Evolutionary conservation across 2,797 vertebrate species (phyloP).

Genomic region (Sylvilagus floridanus): DNA sequence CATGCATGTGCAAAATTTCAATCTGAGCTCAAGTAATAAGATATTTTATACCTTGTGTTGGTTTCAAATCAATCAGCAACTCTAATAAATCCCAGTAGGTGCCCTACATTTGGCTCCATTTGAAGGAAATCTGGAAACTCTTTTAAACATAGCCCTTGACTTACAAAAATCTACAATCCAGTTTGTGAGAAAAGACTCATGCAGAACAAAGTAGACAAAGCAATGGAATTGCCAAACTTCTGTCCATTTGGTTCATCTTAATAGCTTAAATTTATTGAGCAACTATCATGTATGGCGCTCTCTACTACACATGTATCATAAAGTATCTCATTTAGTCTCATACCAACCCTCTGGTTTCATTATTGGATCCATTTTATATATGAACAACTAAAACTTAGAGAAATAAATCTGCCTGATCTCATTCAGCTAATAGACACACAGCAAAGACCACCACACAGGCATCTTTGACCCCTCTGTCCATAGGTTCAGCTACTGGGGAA

Average conservation of each 20-base stretch:
- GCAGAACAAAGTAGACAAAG: not conserved
- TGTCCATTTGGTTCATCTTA: not conserved
- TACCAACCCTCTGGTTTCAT: not conserved
- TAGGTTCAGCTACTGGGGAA: not conserved
- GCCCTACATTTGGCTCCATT: not conserved
- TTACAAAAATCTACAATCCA: not conserved
- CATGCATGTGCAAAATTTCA: not conserved
- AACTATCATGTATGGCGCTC: not conserved
- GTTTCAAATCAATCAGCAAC: conserved; percentile 28
- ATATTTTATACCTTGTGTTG: not conserved
- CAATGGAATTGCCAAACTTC: not conserved
- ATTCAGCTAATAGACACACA: conserved; percentile 11
- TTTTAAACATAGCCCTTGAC: conserved; percentile 15
- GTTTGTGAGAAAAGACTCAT: not conserved
- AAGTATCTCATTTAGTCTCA: not conserved
- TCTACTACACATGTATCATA: not conserved
- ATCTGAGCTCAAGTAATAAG: not conserved
- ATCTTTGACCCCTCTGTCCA: not conserved
- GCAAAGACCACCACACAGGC: not conserved
- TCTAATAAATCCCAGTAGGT: not conserved
- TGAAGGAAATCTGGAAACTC: conserved; percentile 4
- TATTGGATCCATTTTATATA: not conserved
- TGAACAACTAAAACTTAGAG: not conserved
- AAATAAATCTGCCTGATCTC: not conserved
- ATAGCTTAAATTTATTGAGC: not conserved